Percentiles rank a stretch among this genome's conserved stretches.
Conservation (phyloP, 2,113 vertebrate genomes). For the Gymnobelideus leadbeateri region DNA sequence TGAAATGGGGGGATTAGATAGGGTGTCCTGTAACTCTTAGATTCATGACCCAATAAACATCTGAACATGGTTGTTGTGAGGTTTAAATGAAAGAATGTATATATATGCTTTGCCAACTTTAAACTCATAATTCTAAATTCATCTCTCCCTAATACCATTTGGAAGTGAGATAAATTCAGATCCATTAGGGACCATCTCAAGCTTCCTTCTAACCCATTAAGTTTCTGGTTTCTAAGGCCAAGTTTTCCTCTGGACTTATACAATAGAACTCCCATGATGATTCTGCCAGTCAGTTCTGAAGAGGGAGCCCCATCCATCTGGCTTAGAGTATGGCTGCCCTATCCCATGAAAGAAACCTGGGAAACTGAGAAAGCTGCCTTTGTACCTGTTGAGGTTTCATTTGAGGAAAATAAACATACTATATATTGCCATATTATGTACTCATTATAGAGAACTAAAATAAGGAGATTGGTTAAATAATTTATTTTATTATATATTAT, state of each 20-base stretch:
- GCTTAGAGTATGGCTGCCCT: not conserved
- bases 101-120: no score
- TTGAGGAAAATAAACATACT: slow-evolving; percentile 55
- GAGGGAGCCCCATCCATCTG: slow-evolving; percentile 16
- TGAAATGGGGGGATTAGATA: no score
- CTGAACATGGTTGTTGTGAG: no score
- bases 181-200: slow-evolving; percentile 8
- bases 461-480: not conserved
- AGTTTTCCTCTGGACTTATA: not conserved
- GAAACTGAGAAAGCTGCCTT: slow-evolving; percentile 1
- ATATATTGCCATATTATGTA: slow-evolving; percentile 47
- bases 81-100: no score
- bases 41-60: no score
- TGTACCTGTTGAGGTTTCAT: slow-evolving; percentile 5
- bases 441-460: slow-evolving; percentile 49
- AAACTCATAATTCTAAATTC: no score
- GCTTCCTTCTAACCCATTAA: slow-evolving; percentile 5
- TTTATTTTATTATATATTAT: no score
- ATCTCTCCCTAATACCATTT: not conserved
- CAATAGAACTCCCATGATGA: not conserved
- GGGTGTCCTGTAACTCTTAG: no score
- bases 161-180: slow-evolving; percentile 19
- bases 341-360: not conserved
- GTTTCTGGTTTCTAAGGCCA: slow-evolving; percentile 22
- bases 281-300: not conserved